Conservation (phyloP, 2,888 invertebrate genomes). For the Ceraclea dissimilis region DNA sequence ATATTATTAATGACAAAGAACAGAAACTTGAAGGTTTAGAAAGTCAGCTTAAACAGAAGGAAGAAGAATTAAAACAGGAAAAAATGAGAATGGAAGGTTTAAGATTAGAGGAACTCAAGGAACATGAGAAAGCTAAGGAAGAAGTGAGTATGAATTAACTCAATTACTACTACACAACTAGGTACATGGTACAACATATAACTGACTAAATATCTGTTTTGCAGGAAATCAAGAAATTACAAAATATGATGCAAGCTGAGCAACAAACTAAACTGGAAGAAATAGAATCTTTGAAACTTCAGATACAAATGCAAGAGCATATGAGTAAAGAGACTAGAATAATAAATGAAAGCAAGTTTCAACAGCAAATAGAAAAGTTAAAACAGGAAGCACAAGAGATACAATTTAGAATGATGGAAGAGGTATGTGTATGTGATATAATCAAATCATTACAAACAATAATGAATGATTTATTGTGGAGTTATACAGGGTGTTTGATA, state of each 20-base stretch:
- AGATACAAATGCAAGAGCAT: slow-evolving; percentile 38
- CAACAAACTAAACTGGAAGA: slow-evolving; percentile 31
- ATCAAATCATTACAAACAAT: neutral
- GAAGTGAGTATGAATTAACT: too few species aligned
- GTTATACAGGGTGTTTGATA: too few species aligned
- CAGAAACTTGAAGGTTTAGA: slow-evolving; percentile 45
- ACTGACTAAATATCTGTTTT: too few species aligned
- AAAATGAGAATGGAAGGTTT: slow-evolving; percentile 6
- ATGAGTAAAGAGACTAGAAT: slow-evolving; percentile 39
- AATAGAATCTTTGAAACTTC: slow-evolving; percentile 20
- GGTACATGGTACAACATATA: too few species aligned
- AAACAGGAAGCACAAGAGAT: slow-evolving; percentile 39
- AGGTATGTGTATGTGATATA: slow-evolving; percentile 35
- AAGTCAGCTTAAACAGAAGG: slow-evolving; percentile 36
- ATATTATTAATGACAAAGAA: slow-evolving; percentile 48
- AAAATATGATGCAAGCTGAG: slow-evolving; percentile 35
- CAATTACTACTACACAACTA: too few species aligned
- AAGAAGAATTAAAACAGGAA: slow-evolving; percentile 10
- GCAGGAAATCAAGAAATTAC: slow-evolving; percentile 35
- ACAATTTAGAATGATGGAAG: slow-evolving; percentile 36
- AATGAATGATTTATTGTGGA: too few species aligned
- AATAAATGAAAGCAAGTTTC: slow-evolving; percentile 35
- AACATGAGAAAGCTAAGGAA: slow-evolving; percentile 40
- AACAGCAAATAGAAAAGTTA: slow-evolving; percentile 36
- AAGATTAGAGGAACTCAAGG: slow-evolving; percentile 36